Conservation (phyloP, 2,888 invertebrate species). For the Cheilosia scutellata region DNA sequence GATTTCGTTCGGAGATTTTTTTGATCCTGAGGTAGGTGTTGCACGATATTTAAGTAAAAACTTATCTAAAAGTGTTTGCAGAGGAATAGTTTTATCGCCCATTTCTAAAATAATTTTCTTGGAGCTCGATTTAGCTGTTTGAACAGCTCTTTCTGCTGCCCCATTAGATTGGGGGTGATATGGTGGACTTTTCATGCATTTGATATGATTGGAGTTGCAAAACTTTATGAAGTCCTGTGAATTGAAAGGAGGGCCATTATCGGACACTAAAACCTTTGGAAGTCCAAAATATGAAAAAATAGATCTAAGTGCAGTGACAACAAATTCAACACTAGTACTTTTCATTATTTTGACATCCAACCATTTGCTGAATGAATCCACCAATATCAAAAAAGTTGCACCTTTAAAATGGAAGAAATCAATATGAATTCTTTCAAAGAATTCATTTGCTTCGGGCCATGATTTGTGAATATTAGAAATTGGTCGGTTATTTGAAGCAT, state of each 20-base stretch:
- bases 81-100: slow-evolving; percentile 1
- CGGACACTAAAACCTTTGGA: slow-evolving; percentile 71
- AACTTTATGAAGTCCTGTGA: slow-evolving; percentile 12
- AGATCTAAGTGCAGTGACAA: slow-evolving; percentile 4
- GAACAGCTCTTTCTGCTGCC: slow-evolving; percentile 44
- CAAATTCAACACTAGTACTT: slow-evolving; percentile 17
- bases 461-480: neutral
- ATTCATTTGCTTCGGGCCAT: slow-evolving; percentile 45
- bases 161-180: slow-evolving; percentile 53
- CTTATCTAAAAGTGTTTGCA: slow-evolving; percentile 24
- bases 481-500: neutral
- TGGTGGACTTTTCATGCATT: slow-evolving; percentile 44
- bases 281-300: slow-evolving; percentile 70
- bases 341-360: slow-evolving; percentile 36
- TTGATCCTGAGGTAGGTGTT: slow-evolving; percentile 6
- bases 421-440: slow-evolving; percentile 61
- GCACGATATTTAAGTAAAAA: slow-evolving; percentile 29
- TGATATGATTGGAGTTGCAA: slow-evolving; percentile 11
- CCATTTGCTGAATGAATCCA: slow-evolving; percentile 43
- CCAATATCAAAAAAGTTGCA: slow-evolving; percentile 21
- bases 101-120: slow-evolving; percentile 22
- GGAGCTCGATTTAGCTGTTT: slow-evolving; percentile 14
- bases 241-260: slow-evolving; percentile 53
- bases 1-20: slow-evolving; percentile 18
- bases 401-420: slow-evolving; percentile 47